Evolutionary conservation across 1,140 invertebrate genomes (phyloP), one percentile per base, ranked within the genome.

Genomic region (Heliothis subflexa): DNA sequence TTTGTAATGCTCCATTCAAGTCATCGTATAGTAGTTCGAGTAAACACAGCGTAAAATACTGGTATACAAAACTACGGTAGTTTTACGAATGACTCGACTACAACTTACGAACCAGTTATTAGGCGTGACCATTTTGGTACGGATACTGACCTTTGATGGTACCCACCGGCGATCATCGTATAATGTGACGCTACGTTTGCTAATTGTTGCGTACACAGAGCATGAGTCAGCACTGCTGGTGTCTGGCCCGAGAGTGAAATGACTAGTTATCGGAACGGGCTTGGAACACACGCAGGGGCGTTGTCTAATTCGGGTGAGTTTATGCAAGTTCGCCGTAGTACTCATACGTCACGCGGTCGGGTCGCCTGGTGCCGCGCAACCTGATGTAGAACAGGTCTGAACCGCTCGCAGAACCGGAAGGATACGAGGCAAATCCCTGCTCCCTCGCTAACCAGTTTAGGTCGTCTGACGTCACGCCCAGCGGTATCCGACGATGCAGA

Each of bases 391-490:
- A 94, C 93, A 92, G 93, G 93, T 93, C 92, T 89, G 79, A 85
- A 88, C 89, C 88, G 89, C 92, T 93, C 86, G 87, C 91, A 93
- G 92, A 94, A 94, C 93, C 93, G 93, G 93, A 94, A 94, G 93
- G 93, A 94, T 94, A 90, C 93, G 86, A 91, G 88, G 91, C 91
- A 94, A 94, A 94, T 94, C 93, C 93, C 92, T 93, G 93, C 92
- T 93, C 92, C 92, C 91, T 93, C 91, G 88, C 89, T 91, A 93
- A 94, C 93, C 93, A 94, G 93, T 94, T 94, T 94, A 94, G 93
- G 93, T 94, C 86, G 92, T 89, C 84, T 94, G 92, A 94, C 93
- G 93, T 94, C 93, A 94, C 91, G 81, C 91, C 87, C 92, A 93
- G 93, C 93, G 93, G 93, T 93, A 94, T 91, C 88, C 88, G 89